Base-by-base conservation (phyloP, 2,888 invertebrate species). In the Scotopteryx bipunctaria region DNA sequence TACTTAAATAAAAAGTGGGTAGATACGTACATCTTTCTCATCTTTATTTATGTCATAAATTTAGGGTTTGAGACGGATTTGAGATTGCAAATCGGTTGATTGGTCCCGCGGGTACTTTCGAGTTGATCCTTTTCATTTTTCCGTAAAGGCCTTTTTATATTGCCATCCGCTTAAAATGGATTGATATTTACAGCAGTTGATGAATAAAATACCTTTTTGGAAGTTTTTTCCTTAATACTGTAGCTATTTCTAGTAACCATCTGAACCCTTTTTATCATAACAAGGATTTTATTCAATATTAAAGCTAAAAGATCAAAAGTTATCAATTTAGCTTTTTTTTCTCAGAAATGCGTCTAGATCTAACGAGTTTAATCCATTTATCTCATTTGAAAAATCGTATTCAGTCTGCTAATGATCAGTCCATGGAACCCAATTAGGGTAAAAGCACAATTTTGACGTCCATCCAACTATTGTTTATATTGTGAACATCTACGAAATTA, bases 401-500 rank as follows among this genome's bases (percentile, higher is more conserved):
- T 36, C 23, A 52, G 31, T 32, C 36, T 16, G 19, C 44, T 52
- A 56, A 48, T 29, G 48, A 52, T 52, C 48, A 21, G 40, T 27
- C 47, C 42, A 21, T 42, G 45, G 33, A 50, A 49, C 50, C 53
- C 59, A 59, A 58, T 59, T 59, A 63, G 53, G 43, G 23, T 23
- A 40, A 8, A 14, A 51, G 53, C 40, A 49, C 52, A 43, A 57
- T 57, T 47, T 48, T 57, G 57, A 56, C 56, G 55, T 50, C 54
- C 38, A 57, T 61, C 43, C 14, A 57, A 56, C 51, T 61, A 59
- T 63, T 61, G 61, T 61, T 59, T 59, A 59, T 63, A 57, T 63
- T 55, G 49, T 61, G 59, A 59, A 58, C 54, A 57, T 57, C 56
- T 25, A 47, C 41, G 45, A 59, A 63, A 63, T 63, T 61, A 63